These are phyloP conservation scores for Leucophenga montana DNA, from an alignment of 2,888 invertebrate species.

Conservation along the genomic window DNA sequence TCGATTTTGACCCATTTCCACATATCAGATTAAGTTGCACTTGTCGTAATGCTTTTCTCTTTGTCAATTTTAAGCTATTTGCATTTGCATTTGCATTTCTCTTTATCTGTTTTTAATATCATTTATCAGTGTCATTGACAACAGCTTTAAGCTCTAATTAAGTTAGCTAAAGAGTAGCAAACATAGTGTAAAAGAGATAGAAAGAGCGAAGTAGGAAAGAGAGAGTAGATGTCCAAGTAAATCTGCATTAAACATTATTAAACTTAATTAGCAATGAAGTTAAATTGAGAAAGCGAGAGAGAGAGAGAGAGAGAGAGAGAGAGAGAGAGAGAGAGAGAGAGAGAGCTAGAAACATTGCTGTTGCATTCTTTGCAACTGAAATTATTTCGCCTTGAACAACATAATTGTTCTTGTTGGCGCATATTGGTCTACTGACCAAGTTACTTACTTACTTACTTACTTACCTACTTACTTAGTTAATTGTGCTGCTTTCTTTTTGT, in stretches of 20 bases:
- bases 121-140: background rate
- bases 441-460: no score
- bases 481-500: background rate
- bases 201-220: no score
- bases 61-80: no score
- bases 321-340: constrained; percentile 17
- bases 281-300: constrained; percentile 39
- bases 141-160: no score
- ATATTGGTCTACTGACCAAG: constrained; percentile 23
- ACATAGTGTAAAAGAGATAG: no score
- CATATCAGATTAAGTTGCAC: no score
- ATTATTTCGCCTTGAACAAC: constrained; percentile 15
- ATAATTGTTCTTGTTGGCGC: constrained; percentile 1
- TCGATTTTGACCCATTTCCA: no score
- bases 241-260: constrained; percentile 10
- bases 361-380: constrained; percentile 9
- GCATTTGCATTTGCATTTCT: background rate
- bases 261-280: constrained; percentile 27
- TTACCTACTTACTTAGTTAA: constrained; percentile 13
- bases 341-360: constrained; percentile 10
- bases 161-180: no score
- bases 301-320: constrained; percentile 20
- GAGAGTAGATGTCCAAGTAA: background rate
- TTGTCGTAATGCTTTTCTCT: no score
- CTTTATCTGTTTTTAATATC: background rate